Base-by-base conservation (phyloP, 2,888 invertebrate species). In the Nowickia ferox region DNA sequence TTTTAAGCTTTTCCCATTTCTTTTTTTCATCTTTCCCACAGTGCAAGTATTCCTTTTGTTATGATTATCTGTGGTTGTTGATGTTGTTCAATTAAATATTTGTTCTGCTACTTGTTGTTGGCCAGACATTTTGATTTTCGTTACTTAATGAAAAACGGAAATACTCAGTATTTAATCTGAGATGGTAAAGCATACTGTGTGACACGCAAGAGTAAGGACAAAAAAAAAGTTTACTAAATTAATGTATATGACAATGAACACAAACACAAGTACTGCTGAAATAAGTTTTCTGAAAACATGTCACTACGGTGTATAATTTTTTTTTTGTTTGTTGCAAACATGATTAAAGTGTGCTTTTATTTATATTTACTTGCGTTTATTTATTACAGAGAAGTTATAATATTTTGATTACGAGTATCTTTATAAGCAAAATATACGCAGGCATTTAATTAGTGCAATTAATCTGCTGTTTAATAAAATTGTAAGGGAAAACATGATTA, bases 371-470 rank as follows among this genome's bases (percentile, higher is more conserved):
- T 72, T 44, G 42, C 69, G 46, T 30, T 69, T 74, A 42, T 79
- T 79, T 74, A 71, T 80, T 48, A 78, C 61, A 69, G 68, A 75
- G 55, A 85, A 75, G 78, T 66, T 79, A 51, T 78, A 86, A 76
- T 83, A 84, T 86, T 86, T 80, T 86, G 83, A 80, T 86, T 84
- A 66, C 80, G 15, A 66, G 57, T 66, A 77, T 80, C 66, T 76
- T 80, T 42, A 48, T 77, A 66, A 42, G 68, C 48, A 68, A 48
- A 65, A 63, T 74, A 59, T 82, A 59, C 51, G 68, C 63, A 82
- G 82, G 82, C 82, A 90, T 92, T 92, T 92, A 92, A 92, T 92
- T 92, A 92, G 89, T 89, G 89, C 92, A 92, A 92, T 92, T 92
- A 92, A 92, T 92, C 91, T 90, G 92, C 88, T 89, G 89, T 90